Percentiles rank a stretch among this genome's conserved stretches.
These are phyloP conservation scores for Daboia siamensis DNA, from an alignment of 2,113 vertebrate genomes.

Conservation along the genomic window DNA sequence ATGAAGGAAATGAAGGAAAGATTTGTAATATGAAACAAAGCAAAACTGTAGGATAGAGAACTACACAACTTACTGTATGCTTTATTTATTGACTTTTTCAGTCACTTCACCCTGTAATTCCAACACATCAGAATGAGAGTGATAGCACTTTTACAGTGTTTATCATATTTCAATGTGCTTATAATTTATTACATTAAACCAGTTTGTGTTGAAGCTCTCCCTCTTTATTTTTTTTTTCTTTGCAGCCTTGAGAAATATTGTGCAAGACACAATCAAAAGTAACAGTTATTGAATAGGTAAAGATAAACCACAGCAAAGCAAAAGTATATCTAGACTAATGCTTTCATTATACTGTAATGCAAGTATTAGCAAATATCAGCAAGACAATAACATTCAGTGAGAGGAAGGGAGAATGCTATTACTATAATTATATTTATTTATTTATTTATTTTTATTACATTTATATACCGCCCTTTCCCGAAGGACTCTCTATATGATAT, in stretches of 20 bases:
- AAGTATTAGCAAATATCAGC: conserved; percentile 31
- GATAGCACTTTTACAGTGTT: neutral
- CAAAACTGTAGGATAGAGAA: neutral
- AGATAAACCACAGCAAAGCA: neutral
- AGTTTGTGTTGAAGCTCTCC: neutral
- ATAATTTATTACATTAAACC: neutral
- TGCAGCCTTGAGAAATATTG: conserved; percentile 10
- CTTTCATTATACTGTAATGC: conserved; percentile 21
- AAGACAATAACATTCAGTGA: conserved; percentile 38
- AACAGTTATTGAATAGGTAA: neutral
- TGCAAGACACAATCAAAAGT: conserved; percentile 3
- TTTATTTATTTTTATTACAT: too few relatives aligned
- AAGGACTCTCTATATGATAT: too few relatives aligned
- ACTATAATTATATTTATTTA: neutral
- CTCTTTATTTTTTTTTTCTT: neutral
- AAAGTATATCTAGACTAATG: conserved; percentile 33
- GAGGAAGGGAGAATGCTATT: conserved; percentile 22
- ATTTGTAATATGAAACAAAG: neutral
- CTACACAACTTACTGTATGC: neutral
- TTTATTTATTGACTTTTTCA: neutral
- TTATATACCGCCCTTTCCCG: too few relatives aligned
- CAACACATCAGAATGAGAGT: neutral
- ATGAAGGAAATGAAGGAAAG: neutral
- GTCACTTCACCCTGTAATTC: neutral
- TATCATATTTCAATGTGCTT: neutral